Evolutionary conservation across 2,797 vertebrate species (phyloP), one percentile per base, ranked within the genome.

Genomic region (Eidolon dupreanum): DNA sequence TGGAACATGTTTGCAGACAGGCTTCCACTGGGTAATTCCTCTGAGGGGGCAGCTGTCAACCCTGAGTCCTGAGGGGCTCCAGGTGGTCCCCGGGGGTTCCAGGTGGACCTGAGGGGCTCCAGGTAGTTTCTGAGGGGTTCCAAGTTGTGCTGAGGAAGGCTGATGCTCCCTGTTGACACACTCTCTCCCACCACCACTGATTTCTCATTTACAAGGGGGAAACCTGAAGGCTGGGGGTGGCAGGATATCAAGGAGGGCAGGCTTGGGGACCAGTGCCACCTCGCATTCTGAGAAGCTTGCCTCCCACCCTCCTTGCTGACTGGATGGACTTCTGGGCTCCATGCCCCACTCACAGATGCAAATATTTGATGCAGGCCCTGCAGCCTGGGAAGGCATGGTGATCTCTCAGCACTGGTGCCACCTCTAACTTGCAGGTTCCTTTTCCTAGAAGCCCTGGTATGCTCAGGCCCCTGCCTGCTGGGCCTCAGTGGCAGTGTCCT

Each of bases 301-400:
- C 2, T 0, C 12, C 43, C 51, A 0, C 19, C 17, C 33, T 3
- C 26, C 24, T 17, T 1, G 2, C 31, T 41, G 6, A 43, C 6
- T 11, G 8, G 4, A 3, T 26, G 33, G 24, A 46, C 61, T 53
- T 41, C 51, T 71, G 77, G 82, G 59, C 4, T 74, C 15, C 0
- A 1, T 19, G 55, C 33, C 78, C 74, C 6, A 13, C 55, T 73
- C 22, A 20, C 31, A 88, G 61, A n/a, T 41, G 31, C 24, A 38
- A 49, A 84, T 43, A 12, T 28, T 28, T 2, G 31, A 74, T 10
- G 12, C 38, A 73, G 36, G 22, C 22, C 38, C 43, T 41, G 2
- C 10, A 13, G 24, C 17, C 71, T 16, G 9, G 24, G 57, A 38
- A 88, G 86, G 24, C 38, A 6, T 51, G 33, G 15, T 38, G 38